Evolutionary conservation across 92 coral and sea anemone genomes (phyloP), one percentile per base, ranked within the genome.

Genomic region (Epizoanthus stellaris): DNA sequence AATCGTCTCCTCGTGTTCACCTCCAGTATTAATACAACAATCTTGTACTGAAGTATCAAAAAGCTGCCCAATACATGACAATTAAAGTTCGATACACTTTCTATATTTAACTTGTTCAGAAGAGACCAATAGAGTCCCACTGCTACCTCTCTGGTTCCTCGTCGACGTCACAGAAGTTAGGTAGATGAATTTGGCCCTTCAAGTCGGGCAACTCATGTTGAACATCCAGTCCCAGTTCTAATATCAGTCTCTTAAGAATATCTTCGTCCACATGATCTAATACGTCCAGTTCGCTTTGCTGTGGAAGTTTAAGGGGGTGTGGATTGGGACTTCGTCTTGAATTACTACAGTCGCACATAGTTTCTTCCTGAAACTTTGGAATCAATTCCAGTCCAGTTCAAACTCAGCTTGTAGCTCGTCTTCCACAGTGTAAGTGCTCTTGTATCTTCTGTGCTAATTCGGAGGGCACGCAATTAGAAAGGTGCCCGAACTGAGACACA

Each of bases 181-280:
- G 73, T 39, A 90, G 80, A 56, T 86, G 75, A 67, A 89, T 87
- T 43, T 85, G 87, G 21, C 89, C 93, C 61, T 90, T 90, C 19
- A 90, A 40, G 63, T 90, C 93, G n/a, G 93, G 93, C 47, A 90
- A 76, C 45, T 90, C 93, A 30, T 82, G 93, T 52, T 90, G 90
- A 17, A 90, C 43, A 64, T 90, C 93, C 38, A 90, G 88, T 60
- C 90, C 93, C 47, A 90, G 75, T 66, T 86, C 93, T 34, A 54
- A 70, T 62, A 90, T 90, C 23, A 90, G 76, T 76, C 75, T 81
- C 74, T 76, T 86, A 17, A 90, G 76, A 5, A 82, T 82, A 10
- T 90, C 93, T 34, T 90, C 93, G 54, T 90, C 93, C 53, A 90
- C 80, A 23, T 58, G 87, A 66, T 90, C 93, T 12, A 89, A 23